phyloP scores from a whole-genome alignment of 2,113 vertebrate species.

The Probosciger aterrimus region DNA sequence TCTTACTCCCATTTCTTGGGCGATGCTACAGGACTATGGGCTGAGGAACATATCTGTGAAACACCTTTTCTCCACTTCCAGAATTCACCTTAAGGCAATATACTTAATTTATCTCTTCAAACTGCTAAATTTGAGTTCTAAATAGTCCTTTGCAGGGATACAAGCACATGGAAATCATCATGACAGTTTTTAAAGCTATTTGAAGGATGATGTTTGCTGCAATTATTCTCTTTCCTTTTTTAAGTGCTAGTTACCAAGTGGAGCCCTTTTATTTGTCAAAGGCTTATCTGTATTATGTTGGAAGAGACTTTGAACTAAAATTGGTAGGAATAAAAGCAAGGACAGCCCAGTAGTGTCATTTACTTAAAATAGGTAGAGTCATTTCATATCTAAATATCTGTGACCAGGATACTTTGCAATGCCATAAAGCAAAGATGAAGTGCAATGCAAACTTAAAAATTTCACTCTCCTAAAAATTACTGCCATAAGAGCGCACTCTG shows the following conservation, averaged over 20 bases:
- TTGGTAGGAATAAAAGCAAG: background rate
- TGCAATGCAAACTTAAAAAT: background rate
- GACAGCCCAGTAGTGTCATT: background rate
- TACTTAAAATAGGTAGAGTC: background rate
- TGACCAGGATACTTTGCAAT: background rate
- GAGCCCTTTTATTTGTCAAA: background rate
- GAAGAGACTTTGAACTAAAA: background rate
- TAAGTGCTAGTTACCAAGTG: background rate
- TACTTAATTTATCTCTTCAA: background rate
- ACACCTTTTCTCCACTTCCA: background rate
- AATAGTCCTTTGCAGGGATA: background rate
- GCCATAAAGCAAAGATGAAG: background rate
- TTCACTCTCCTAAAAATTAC: background rate
- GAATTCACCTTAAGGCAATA: background rate
- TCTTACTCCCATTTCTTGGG: background rate
- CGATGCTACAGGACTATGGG: background rate
- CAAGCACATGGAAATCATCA: background rate
- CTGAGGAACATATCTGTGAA: background rate
- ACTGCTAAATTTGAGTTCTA: background rate
- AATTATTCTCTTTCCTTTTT: slow-evolving; percentile 18
- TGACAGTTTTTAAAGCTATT: slow-evolving; percentile 2
- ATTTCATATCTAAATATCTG: background rate
- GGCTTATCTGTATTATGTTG: background rate
- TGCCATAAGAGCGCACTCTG: background rate
- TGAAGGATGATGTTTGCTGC: background rate